Percentiles rank a stretch among this genome's conserved stretches.
Evolutionary conservation across 2,113 vertebrate genomes (phyloP).

Genomic region (Bungarus multicinctus): DNA sequence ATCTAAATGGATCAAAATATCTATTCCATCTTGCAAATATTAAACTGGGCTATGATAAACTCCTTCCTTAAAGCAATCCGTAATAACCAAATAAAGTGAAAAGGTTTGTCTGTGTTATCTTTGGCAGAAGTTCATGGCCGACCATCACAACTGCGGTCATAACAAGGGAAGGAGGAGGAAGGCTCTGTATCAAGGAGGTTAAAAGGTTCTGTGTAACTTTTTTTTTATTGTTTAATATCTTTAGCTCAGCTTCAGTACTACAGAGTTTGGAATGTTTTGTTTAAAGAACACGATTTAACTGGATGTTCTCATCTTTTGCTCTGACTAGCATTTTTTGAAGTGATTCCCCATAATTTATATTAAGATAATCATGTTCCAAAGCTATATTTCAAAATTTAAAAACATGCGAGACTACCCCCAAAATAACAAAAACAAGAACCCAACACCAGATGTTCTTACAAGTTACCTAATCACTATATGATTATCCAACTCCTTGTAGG

Average conservation of each 20-base stretch:
- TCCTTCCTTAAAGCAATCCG: conserved; percentile 54
- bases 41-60: conserved; percentile 42
- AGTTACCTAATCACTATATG: no score
- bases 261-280: conserved; percentile 48
- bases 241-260: conserved; percentile 42
- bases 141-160: conserved; percentile 41
- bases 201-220: conserved; percentile 48
- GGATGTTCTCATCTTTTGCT: conserved; percentile 36
- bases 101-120: conserved; percentile 39
- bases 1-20: conserved; percentile 49
- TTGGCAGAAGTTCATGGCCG: conserved; percentile 48
- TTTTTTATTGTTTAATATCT: conserved; percentile 48
- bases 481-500: neutral
- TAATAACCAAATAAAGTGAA: conserved; percentile 48
- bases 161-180: conserved; percentile 45
- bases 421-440: neutral
- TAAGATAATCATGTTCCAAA: conserved; percentile 25
- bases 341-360: conserved; percentile 18
- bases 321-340: conserved; percentile 21
- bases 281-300: conserved; percentile 46
- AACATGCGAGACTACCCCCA: conserved; percentile 4
- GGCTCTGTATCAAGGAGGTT: conserved; percentile 46
- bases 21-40: conserved; percentile 39
- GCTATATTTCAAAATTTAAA: conserved; percentile 18
- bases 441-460: neutral